Percentiles rank a stretch among this genome's conserved stretches.
phyloP scores from a whole-genome alignment of 2,797 vertebrate species.

The Carduelis carduelis region DNA sequence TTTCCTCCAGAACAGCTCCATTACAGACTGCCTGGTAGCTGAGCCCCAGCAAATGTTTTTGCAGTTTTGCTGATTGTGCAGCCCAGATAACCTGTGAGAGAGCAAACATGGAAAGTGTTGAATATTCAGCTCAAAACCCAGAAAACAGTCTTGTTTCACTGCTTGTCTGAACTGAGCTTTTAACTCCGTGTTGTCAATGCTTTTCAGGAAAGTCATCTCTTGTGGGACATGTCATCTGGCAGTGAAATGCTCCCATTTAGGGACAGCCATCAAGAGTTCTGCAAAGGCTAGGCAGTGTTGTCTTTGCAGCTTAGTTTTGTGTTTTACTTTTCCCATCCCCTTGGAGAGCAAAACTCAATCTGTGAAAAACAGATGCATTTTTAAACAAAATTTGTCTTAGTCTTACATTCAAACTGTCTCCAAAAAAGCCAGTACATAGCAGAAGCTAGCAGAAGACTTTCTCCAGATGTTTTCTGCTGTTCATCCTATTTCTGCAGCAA shows the following conservation, averaged over 20 bases:
- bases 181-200: not conserved
- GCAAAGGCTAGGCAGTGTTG: not conserved
- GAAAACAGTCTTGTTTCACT: not conserved
- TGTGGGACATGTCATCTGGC: not conserved
- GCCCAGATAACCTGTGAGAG: constrained; percentile 32
- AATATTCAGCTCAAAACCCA: constrained; percentile 19
- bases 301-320: not conserved
- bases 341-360: not conserved
- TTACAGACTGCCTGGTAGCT: constrained; percentile 36
- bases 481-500: not conserved
- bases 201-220: constrained; percentile 9
- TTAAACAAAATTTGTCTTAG: not conserved
- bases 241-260: not conserved
- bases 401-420: not conserved
- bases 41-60: not conserved
- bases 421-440: not conserved
- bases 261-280: not conserved
- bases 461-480: not conserved
- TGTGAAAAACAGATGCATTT: not conserved
- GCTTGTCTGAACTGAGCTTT: not conserved
- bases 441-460: not conserved
- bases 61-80: constrained; percentile 53
- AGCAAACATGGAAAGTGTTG: constrained; percentile 33
- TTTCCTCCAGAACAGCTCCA: constrained; percentile 36
- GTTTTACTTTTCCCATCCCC: not conserved